These are phyloP conservation scores for Chironomus riparius DNA, from an alignment of 2,888 invertebrate genomes.

Conservation along the genomic window DNA sequence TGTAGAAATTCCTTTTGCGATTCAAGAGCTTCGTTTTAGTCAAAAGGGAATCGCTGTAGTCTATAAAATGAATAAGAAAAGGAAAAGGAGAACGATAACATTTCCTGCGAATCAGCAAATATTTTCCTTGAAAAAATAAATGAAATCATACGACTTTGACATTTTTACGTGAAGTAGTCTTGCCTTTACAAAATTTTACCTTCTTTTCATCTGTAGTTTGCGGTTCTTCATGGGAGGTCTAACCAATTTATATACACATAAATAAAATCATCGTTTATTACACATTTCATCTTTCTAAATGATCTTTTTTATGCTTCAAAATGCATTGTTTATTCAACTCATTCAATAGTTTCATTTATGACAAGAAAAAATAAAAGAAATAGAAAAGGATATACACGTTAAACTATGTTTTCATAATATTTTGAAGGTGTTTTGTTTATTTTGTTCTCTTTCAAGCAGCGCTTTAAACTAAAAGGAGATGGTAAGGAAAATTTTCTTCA, in stretches of 20 bases:
- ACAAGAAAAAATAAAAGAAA: not conserved
- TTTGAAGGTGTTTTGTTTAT: slow-evolving; percentile 24
- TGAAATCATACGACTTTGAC: not conserved
- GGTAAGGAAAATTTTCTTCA: not conserved
- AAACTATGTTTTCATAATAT: not conserved
- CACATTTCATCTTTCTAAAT: not conserved
- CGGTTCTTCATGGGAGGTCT: slow-evolving; percentile 18
- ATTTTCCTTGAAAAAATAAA: slow-evolving; percentile 13
- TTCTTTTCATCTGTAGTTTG: not conserved
- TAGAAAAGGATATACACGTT: slow-evolving; percentile 12
- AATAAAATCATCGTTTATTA: slow-evolving; percentile 15
- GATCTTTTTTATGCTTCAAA: slow-evolving; percentile 13
- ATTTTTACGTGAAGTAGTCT: not conserved
- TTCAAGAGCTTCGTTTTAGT: not conserved
- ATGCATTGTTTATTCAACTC: not conserved
- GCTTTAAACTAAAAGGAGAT: not conserved
- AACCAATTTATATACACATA: not conserved
- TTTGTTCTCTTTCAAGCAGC: not conserved
- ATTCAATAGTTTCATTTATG: slow-evolving; percentile 16
- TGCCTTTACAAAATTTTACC: not conserved
- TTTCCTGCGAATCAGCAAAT: slow-evolving; percentile 19
- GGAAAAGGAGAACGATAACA: not conserved
- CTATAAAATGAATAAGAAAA: not conserved
- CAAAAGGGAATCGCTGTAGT: not conserved
- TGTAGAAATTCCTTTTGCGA: not conserved